phyloP scores from a whole-genome alignment of 2,113 vertebrate genomes.

The Progne subis region DNA sequence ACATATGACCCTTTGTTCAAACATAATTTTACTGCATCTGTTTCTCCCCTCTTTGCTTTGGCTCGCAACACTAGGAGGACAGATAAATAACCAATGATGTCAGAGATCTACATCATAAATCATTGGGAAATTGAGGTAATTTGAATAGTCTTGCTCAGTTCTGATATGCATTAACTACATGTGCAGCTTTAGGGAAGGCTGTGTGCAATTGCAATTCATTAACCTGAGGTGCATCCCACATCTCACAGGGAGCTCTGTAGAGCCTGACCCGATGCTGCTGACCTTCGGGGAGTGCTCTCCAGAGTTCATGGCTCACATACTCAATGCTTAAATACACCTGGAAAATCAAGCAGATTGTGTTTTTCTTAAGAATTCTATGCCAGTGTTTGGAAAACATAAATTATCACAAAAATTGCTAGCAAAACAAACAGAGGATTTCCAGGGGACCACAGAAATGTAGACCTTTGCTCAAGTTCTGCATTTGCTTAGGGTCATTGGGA shows the following conservation, averaged over 20 bases:
- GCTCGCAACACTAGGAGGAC: not conserved
- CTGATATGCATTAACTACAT: not conserved
- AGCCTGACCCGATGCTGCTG: not conserved
- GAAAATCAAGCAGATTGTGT: conserved; percentile 19
- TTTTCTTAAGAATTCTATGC: conserved; percentile 39
- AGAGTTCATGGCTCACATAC: conserved; percentile 32
- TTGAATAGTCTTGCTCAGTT: conserved; percentile 36
- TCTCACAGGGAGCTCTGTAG: not conserved
- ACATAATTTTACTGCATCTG: not conserved
- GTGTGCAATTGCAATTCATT: conserved; percentile 7
- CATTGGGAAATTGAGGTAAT: conserved; percentile 25
- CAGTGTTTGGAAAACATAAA: conserved; percentile 41
- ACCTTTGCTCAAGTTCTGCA: not conserved
- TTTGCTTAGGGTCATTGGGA: not conserved
- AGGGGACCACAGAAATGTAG: conserved; percentile 30
- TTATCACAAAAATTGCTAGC: conserved; percentile 33
- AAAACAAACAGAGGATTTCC: conserved; percentile 43
- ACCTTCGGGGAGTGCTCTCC: conserved; percentile 38
- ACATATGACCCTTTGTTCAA: not conserved
- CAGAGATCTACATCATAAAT: conserved; percentile 42
- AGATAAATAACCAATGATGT: conserved; percentile 22
- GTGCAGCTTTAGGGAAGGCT: not conserved
- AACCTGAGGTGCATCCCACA: conserved; percentile 38
- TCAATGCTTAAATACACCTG: conserved; percentile 39
- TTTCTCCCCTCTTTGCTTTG: conserved; percentile 29